Evolutionary conservation across 1,140 invertebrate genomes (phyloP), one percentile per base, ranked within the genome.

Genomic region (Euura lappo): DNA sequence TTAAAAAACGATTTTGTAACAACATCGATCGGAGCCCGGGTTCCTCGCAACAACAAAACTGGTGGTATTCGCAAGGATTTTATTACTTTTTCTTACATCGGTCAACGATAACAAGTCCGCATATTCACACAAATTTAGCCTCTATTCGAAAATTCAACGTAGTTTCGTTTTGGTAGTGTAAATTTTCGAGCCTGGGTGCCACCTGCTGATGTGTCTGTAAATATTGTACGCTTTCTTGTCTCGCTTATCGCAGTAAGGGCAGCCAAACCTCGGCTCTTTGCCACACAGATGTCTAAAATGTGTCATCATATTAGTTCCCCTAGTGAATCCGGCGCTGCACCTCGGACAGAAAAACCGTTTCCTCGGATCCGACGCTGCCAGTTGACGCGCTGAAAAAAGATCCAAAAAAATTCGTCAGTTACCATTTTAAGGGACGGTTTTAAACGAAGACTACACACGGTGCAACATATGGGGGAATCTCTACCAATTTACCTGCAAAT

Each of bases 181-280:
- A 2, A 81, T 76, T 44, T 78, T 76, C 2, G 71, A 66, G 2
- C 78, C 77, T 6, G 73, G 77, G 44, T 83, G 82, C 47, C 77
- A 79, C n/a, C 79, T 78, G 44, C 79, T 80, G 6, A 84, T 79
- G 44, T 84, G 83, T 1, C 79, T 77, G 68, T 80, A 73, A 5
- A 82, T 76, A 70, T 89, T 86, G 69, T 87, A 87, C 60, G 87
- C 86, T 72, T 89, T 87, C 71, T 86, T 86, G 4, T 84, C 83
- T 46, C 75, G 84, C 84, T 76, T 86, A 81, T 72, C 79, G 76
- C 88, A 89, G 76, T 86, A 87, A 5, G 86, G 86, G 74, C 89
- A 89, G 51, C 86, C 83, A 74, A 89, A 89, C 72, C 87, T 83
- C 7, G 88, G 88, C 71, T 88, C 87, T 70, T 88, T 87, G 11